phyloP scores from a whole-genome alignment of 2,113 vertebrate species.

The Gnathonemus longibarbis region DNA sequence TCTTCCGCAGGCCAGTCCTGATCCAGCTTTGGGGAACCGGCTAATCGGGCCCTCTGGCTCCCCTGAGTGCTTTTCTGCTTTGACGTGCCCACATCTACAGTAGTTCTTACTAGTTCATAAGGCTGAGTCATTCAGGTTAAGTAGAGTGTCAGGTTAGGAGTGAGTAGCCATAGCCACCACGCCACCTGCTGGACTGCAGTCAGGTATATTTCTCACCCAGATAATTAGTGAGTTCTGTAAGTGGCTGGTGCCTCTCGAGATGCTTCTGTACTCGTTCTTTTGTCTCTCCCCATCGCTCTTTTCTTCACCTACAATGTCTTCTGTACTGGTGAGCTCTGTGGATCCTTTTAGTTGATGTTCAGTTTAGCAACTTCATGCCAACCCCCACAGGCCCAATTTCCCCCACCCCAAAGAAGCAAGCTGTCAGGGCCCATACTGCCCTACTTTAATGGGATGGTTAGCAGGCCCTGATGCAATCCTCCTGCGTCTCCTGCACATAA shows the following conservation, averaged over 20 bases:
- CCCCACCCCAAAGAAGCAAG: background rate
- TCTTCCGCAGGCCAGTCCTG: background rate
- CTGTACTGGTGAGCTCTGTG: background rate
- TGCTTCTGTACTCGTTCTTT: background rate
- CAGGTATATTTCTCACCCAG: background rate
- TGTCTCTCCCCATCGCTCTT: background rate
- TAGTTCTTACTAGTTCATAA: background rate
- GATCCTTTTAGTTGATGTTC: background rate
- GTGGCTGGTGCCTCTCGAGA: background rate
- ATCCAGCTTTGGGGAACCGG: background rate
- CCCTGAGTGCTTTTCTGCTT: background rate
- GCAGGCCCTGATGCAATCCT: background rate
- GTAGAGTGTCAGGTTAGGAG: background rate
- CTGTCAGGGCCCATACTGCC: background rate
- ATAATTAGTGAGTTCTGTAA: background rate
- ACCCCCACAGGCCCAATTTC: background rate
- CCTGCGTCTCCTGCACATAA: background rate
- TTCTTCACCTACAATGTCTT: background rate
- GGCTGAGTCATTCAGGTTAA: background rate
- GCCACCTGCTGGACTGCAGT: background rate
- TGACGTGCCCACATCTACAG: background rate
- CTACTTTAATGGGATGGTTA: background rate
- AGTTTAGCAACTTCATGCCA: background rate
- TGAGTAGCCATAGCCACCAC: background rate
- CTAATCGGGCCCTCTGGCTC: background rate